A percentile compares a stretch with the other conserved stretches of the same genome.
phyloP scores from a whole-genome alignment of 2,888 invertebrate species.

The Zootermopsis nevadensis region DNA sequence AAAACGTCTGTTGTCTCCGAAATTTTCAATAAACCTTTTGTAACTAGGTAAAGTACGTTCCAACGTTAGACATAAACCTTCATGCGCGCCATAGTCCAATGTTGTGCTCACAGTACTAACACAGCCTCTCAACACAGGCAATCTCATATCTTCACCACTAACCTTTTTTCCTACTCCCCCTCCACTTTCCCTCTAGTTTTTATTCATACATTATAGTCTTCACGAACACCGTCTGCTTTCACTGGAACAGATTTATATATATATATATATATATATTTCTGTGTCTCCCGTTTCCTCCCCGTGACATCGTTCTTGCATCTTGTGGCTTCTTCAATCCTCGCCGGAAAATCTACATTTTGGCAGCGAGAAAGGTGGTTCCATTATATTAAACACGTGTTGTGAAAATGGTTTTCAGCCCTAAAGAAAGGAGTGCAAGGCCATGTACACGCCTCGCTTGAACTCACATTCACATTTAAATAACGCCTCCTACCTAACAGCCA shows the following conservation, averaged over 20 bases:
- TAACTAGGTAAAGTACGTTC: too few species aligned
- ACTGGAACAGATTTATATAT: constrained; percentile 20
- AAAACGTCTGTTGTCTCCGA: too few species aligned
- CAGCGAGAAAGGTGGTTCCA: constrained; percentile 3
- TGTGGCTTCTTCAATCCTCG: background rate
- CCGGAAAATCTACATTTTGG: constrained; percentile 32
- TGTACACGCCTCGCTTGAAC: background rate
- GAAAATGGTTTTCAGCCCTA: constrained; percentile 3
- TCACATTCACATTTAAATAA: background rate
- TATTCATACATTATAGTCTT: constrained; percentile 36
- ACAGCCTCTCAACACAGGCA: constrained; percentile 10
- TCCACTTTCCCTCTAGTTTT: background rate
- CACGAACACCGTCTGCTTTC: background rate
- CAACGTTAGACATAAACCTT: too few species aligned
- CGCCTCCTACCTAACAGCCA: background rate
- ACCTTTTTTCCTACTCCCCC: constrained; percentile 25
- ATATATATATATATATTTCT: constrained; percentile 30
- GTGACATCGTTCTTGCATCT: constrained; percentile 16
- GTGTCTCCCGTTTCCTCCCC: constrained; percentile 37
- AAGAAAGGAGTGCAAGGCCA: background rate
- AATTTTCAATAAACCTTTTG: too few species aligned
- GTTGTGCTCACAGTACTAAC: background rate
- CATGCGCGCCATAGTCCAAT: background rate
- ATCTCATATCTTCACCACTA: constrained; percentile 27
- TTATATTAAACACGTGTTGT: constrained; percentile 29